phyloP scores from a whole-genome alignment of 2,888 invertebrate genomes.

The Drosophila kuntzei region DNA sequence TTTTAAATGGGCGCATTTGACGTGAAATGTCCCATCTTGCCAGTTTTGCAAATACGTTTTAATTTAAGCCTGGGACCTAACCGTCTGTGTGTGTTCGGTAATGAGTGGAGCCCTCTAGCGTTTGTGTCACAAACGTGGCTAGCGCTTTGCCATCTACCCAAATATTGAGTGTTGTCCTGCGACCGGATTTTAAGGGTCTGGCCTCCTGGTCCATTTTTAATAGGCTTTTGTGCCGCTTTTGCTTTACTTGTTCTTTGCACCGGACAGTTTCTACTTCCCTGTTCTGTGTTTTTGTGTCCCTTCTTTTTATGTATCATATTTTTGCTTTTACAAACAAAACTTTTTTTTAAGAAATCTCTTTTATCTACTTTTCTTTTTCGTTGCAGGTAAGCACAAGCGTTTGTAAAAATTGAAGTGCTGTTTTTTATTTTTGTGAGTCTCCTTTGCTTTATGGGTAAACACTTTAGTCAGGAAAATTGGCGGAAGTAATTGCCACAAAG shows the following conservation, averaged over 20 bases:
- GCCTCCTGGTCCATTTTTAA: slow-evolving; percentile 47
- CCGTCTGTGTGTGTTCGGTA: slow-evolving; percentile 20
- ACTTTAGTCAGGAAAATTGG: neutral
- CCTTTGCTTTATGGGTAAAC: slow-evolving; percentile 10
- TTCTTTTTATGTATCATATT: slow-evolving; percentile 33
- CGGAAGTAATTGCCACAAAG: slow-evolving; percentile 9
- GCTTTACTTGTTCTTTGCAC: slow-evolving; percentile 39
- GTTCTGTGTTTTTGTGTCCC: slow-evolving; percentile 13
- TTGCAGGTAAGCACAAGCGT: slow-evolving; percentile 62
- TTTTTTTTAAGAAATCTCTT: slow-evolving; percentile 32
- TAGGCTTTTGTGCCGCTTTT: slow-evolving; percentile 63
- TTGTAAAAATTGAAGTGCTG: slow-evolving; percentile 15
- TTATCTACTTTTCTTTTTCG: slow-evolving; percentile 49
- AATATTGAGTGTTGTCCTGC: slow-evolving; percentile 51
- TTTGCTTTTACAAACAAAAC: slow-evolving; percentile 41
- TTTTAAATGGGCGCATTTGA: slow-evolving; percentile 29
- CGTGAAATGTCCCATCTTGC: slow-evolving; percentile 17
- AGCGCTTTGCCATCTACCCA: slow-evolving; percentile 58
- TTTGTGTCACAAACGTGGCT: slow-evolving; percentile 50
- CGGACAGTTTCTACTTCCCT: slow-evolving; percentile 10
- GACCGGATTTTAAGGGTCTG: slow-evolving; percentile 27
- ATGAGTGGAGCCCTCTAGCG: slow-evolving; percentile 46
- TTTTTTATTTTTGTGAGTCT: slow-evolving; percentile 12
- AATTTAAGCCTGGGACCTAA: slow-evolving; percentile 43
- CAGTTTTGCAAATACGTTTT: slow-evolving; percentile 56